phyloP scores from a whole-genome alignment of 2,113 vertebrate genomes.

The Ophiodon elongatus region DNA sequence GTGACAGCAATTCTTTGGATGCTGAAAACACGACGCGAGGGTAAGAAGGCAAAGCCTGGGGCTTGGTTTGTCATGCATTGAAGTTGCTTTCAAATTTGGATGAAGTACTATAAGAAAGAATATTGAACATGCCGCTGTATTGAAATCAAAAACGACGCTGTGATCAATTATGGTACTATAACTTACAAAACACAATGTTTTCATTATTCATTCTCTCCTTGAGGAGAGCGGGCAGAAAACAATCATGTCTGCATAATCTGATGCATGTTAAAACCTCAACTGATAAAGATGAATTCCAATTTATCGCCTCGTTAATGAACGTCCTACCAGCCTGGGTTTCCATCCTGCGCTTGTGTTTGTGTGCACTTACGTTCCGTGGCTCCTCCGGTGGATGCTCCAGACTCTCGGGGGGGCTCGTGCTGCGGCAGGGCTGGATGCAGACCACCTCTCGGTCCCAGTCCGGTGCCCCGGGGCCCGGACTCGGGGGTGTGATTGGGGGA shows the following conservation, averaged over 20 bases:
- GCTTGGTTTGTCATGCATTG: neutral
- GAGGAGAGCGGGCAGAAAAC: neutral
- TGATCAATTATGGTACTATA: neutral
- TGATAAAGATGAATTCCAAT: neutral
- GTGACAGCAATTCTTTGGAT: slow-evolving; percentile 9
- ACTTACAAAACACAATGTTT: neutral
- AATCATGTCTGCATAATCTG: neutral
- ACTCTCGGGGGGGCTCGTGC: slow-evolving; percentile 92
- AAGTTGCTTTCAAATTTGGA: neutral
- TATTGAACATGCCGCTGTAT: neutral
- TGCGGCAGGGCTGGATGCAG: slow-evolving; percentile 95
- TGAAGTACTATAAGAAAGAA: neutral
- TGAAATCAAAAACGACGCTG: slow-evolving; percentile 7
- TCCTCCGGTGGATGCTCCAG: slow-evolving; percentile 90
- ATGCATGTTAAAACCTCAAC: neutral
- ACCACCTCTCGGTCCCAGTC: slow-evolving; percentile 91
- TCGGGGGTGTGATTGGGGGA: slow-evolving; percentile 65
- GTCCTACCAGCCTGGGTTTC: neutral
- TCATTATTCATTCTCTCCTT: neutral
- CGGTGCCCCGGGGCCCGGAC: slow-evolving; percentile 27
- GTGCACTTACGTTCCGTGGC: slow-evolving; percentile 58
- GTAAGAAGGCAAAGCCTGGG: neutral
- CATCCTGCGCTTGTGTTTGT: neutral
- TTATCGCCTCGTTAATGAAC: neutral
- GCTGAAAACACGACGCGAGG: neutral